Conservation (phyloP, 2,888 invertebrate genomes). For the Drosophila seclusa region DNA sequence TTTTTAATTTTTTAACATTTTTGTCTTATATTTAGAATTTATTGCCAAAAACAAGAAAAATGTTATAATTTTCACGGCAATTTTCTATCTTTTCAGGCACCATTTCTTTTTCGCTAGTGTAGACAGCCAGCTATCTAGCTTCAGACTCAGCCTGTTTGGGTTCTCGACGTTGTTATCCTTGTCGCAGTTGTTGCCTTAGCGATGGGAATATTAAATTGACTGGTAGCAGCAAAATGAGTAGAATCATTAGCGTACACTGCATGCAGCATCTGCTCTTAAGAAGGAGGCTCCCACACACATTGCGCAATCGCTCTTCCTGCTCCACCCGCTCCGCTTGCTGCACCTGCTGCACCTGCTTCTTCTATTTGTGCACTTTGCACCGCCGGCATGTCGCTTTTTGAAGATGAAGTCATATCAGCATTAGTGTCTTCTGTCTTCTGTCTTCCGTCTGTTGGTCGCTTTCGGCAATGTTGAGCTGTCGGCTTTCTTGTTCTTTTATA, state of each 20-base stretch:
- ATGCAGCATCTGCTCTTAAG: slow-evolving; percentile 13
- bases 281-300: slow-evolving; percentile 53
- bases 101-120: background rate
- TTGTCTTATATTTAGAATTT: no score
- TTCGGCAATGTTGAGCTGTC: slow-evolving; percentile 57
- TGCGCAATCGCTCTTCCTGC: slow-evolving; percentile 60
- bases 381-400: slow-evolving; percentile 66
- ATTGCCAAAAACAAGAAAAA: no score
- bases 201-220: slow-evolving; percentile 78
- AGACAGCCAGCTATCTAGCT: slow-evolving; percentile 5
- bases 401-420: slow-evolving; percentile 80
- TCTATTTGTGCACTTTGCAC: slow-evolving; percentile 18
- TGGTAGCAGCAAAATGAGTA: slow-evolving; percentile 76
- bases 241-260: slow-evolving; percentile 75
- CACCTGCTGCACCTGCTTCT: slow-evolving; percentile 18
- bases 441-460: slow-evolving; percentile 53
- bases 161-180: slow-evolving; percentile 51
- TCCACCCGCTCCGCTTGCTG: slow-evolving; percentile 20
- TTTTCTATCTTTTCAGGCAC: background rate
- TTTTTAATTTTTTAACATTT: background rate
- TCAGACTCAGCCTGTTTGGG: slow-evolving; percentile 28
- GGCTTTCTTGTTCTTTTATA: slow-evolving; percentile 39
- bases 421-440: slow-evolving; percentile 63
- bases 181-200: slow-evolving; percentile 29
- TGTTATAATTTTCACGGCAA: background rate